Conservation (phyloP, 2,888 invertebrate species). For the Hyposoter didymator region DNA sequence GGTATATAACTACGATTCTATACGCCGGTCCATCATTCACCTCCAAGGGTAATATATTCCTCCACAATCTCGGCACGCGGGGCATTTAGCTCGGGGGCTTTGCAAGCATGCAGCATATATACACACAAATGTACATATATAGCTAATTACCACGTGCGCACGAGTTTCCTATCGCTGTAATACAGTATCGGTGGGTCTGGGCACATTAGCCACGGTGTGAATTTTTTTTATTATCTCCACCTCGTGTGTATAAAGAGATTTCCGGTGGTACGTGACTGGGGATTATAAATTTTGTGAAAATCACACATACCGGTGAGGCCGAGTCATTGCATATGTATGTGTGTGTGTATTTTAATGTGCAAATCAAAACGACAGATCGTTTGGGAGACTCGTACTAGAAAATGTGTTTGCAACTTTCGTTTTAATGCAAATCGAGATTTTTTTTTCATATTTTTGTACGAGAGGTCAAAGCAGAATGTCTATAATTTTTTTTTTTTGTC, state of each 20-base stretch:
- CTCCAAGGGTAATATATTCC: slow-evolving; percentile 40
- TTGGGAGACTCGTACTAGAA: slow-evolving; percentile 16
- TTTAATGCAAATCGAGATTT: not conserved
- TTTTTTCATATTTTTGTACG: not conserved
- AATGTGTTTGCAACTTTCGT: not conserved
- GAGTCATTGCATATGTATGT: not conserved
- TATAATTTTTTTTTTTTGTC: too few species aligned
- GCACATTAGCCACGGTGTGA: slow-evolving; percentile 48
- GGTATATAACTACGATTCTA: slow-evolving; percentile 62
- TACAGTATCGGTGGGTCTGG: slow-evolving; percentile 22
- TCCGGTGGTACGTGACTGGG: slow-evolving; percentile 52
- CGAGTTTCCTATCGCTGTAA: slow-evolving; percentile 50
- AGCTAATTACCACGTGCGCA: slow-evolving; percentile 60
- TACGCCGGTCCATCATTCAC: slow-evolving; percentile 63
- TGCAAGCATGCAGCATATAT: slow-evolving; percentile 7
- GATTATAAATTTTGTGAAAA: slow-evolving; percentile 55
- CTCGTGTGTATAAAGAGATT: slow-evolving; percentile 18
- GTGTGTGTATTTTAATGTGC: not conserved
- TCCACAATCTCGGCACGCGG: slow-evolving; percentile 28
- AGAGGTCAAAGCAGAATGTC: not conserved
- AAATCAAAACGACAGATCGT: slow-evolving; percentile 36
- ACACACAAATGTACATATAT: slow-evolving; percentile 32
- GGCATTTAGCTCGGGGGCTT: slow-evolving; percentile 17
- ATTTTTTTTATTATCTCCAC: slow-evolving; percentile 27
- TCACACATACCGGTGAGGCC: not conserved